These are phyloP conservation scores for Axinella damicornis DNA, from an alignment of 37 sponge, comb jelly and placozoan genomes.

Conservation along the genomic window DNA sequence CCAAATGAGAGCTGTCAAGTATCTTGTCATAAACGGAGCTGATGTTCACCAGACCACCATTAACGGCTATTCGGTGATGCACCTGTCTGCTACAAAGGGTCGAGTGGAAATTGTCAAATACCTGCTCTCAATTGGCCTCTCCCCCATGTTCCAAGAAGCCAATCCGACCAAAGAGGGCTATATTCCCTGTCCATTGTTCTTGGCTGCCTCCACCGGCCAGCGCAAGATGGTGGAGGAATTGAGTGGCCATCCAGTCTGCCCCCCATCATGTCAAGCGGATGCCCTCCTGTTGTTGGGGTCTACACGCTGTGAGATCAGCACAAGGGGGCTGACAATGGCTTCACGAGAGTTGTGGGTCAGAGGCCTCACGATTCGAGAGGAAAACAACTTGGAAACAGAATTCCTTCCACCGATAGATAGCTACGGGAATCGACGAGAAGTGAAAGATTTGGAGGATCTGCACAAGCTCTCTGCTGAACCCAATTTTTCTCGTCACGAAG, in stretches of 20 bases:
- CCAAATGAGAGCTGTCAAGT: slow-evolving; percentile 73
- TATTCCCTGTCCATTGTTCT: slow-evolving; percentile 83
- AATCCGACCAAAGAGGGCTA: slow-evolving; percentile 45
- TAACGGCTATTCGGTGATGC: slow-evolving; percentile 89
- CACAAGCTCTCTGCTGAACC: slow-evolving; percentile 12
- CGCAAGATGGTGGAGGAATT: slow-evolving; percentile 62
- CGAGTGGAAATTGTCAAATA: slow-evolving; percentile 66
- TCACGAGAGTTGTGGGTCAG: slow-evolving; percentile 58
- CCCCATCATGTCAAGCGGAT: slow-evolving; percentile 59
- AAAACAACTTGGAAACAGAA: slow-evolving; percentile 9
- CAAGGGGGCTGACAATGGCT: slow-evolving; percentile 48
- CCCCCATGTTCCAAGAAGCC: slow-evolving; percentile 55
- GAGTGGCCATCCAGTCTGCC: slow-evolving; percentile 50
- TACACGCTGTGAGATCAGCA: slow-evolving; percentile 70
- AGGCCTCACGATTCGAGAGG: slow-evolving; percentile 23
- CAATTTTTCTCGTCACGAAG: slow-evolving; percentile 53
- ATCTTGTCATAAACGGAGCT: slow-evolving; percentile 71
- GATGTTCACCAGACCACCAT: slow-evolving; percentile 72
- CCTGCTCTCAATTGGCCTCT: slow-evolving; percentile 63
- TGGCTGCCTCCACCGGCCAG: slow-evolving; percentile 85
- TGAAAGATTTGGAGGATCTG: slow-evolving; percentile 29
- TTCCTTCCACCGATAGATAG: slow-evolving; percentile 49
- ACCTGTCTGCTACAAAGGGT: slow-evolving; percentile 88
- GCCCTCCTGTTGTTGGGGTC: slow-evolving; percentile 78
- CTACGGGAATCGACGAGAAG: slow-evolving; percentile 54